A percentile compares a stretch with the other conserved stretches of the same genome.
phyloP scores from a whole-genome alignment of 2,888 invertebrate genomes.

The Zhengitettix transpicula region DNA sequence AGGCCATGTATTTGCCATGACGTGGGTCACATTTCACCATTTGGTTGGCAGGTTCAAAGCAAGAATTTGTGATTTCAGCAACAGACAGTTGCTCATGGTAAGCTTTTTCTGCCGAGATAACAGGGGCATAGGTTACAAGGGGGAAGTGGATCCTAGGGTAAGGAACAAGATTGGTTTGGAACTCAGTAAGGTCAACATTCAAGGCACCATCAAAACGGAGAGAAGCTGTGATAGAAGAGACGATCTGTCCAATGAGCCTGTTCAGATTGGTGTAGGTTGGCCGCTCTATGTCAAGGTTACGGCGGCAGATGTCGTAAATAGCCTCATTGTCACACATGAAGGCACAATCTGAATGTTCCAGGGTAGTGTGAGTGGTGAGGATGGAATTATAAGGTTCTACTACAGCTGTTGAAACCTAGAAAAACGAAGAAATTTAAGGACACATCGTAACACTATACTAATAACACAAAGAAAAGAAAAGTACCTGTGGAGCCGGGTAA shows the following conservation, averaged over 20 bases:
- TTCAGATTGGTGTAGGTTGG: conserved; percentile 76
- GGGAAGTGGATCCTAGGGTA: conserved; percentile 88
- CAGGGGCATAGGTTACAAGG: conserved; percentile 16
- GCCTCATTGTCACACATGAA: conserved; percentile 94
- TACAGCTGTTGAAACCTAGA: conserved; percentile 65
- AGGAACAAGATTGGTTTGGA: conserved; percentile 80
- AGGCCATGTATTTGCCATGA: conserved; percentile 33
- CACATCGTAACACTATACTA: too few relatives aligned
- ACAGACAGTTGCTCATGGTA: conserved; percentile 34
- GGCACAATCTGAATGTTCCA: conserved; percentile 74
- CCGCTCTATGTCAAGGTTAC: conserved; percentile 65
- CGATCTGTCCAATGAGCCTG: conserved; percentile 51
- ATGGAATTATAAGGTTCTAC: conserved; percentile 91
- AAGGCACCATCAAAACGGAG: conserved; percentile 62
- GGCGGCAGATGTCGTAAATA: conserved; percentile 82
- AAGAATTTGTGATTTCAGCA: conserved; percentile 36
- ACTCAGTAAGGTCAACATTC: conserved; percentile 65
- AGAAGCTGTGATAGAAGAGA: conserved; percentile 59
- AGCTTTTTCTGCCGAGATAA: conserved; percentile 46
- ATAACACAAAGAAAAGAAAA: too few relatives aligned
- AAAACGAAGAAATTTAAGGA: neutral
- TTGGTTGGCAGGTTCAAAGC: conserved; percentile 41
- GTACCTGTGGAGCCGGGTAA: too few relatives aligned
- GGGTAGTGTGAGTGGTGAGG: conserved; percentile 77
- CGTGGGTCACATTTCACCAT: conserved; percentile 27